Conservation (phyloP, 1,140 invertebrate genomes). For the Lordiphosa clarofinis region DNA sequence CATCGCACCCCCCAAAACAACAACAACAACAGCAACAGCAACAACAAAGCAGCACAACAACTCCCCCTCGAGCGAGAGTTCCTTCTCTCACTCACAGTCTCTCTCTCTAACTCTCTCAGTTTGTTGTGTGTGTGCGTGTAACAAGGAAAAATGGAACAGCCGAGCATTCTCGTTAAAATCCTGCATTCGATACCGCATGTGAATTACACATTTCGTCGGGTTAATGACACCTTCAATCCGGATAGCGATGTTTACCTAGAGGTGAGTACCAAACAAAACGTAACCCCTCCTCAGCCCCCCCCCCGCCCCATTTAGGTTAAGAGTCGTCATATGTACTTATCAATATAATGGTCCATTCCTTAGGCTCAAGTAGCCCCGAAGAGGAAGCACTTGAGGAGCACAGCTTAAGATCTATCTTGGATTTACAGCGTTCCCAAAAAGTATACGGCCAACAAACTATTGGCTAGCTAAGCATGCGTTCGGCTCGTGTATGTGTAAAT, state of each 20-base stretch:
- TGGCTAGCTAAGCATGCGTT: no score
- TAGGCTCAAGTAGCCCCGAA: slow-evolving; percentile 5
- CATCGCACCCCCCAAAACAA: slow-evolving; percentile 13
- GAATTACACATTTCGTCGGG: slow-evolving; percentile 91
- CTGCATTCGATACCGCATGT: slow-evolving; percentile 92
- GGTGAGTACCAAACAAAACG: slow-evolving; percentile 81
- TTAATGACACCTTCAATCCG: slow-evolving; percentile 95
- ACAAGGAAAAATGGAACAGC: slow-evolving; percentile 74
- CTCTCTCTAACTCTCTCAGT: slow-evolving; percentile 2
- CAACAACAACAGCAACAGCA: slow-evolving; percentile 53
- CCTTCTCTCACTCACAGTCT: slow-evolving; percentile 1
- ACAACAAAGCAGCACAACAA: slow-evolving; percentile 26
- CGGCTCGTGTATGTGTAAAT: no score
- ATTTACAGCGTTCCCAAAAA: no score
- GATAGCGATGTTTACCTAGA: slow-evolving; percentile 93
- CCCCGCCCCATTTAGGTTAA: slow-evolving; percentile 2
- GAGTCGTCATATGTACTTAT: background rate
- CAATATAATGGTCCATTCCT: slow-evolving; percentile 13
- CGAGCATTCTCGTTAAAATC: slow-evolving; percentile 82
- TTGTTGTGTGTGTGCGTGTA: slow-evolving; percentile 7
- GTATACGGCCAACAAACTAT: no score
- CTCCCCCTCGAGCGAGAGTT: slow-evolving; percentile 12
- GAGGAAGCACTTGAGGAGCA: slow-evolving; percentile 1
- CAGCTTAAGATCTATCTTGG: no score
- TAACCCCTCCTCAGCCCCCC: background rate